Evolutionary conservation across 2,888 invertebrate species (phyloP).

Genomic region (Phytoseiulus persimilis): DNA sequence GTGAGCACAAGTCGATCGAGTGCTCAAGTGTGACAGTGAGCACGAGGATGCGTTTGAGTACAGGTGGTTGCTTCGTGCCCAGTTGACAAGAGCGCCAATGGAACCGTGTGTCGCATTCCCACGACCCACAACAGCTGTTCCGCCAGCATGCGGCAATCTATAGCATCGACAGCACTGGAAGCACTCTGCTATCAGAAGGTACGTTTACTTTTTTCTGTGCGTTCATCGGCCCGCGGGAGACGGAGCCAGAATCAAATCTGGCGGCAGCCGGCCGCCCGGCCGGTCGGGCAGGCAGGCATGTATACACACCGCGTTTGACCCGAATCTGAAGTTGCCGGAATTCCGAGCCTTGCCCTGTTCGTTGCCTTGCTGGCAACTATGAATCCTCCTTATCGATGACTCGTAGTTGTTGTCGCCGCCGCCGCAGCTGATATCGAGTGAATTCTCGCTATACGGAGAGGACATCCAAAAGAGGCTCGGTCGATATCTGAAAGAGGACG

Average conservation of each 20-base stretch:
- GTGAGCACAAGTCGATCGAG: neutral
- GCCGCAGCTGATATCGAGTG: neutral
- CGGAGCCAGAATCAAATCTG: neutral
- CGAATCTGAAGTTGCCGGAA: neutral
- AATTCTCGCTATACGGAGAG: neutral
- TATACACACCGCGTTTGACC: neutral
- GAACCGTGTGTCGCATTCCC: neutral
- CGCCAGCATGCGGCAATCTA: neutral
- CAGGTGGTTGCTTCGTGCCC: neutral
- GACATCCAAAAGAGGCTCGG: neutral
- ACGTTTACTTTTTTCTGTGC: neutral
- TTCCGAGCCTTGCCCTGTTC: neutral
- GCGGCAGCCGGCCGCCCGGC: neutral
- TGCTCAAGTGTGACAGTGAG: neutral
- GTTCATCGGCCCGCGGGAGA: neutral
- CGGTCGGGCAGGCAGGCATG: neutral
- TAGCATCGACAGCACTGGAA: neutral
- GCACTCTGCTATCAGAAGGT: neutral
- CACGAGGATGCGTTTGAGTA: neutral
- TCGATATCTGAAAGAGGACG: neutral
- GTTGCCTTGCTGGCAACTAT: neutral
- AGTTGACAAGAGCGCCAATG: neutral
- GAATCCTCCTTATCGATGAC: neutral
- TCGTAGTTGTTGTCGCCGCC: neutral
- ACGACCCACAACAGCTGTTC: neutral